Evolutionary conservation across 2,888 invertebrate species (phyloP), one percentile per base, ranked within the genome.

Genomic region (Crematogaster levior): DNA sequence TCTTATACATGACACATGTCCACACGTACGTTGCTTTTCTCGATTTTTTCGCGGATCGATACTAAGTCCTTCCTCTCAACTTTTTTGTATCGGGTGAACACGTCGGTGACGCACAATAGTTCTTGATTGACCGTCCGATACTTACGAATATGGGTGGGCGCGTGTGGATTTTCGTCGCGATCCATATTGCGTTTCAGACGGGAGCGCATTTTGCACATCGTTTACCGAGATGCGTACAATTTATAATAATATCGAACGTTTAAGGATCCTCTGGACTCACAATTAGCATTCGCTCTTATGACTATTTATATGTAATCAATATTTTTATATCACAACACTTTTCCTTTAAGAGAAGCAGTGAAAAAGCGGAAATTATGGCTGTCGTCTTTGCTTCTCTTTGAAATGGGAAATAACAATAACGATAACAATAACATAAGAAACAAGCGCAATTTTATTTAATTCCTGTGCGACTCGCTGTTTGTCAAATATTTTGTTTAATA

Each of bases 391-490:
- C 18, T 40, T 30, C 34, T 46, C 4, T 18, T 65, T 18, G 27
- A 63, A 15, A 37, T 21, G 53, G 24, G n/a, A 74, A 73, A 46
- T 24, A 34, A 27, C 24, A 61, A 73, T 56, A 74, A 74, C n/a
- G 46, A 56, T 12, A 3, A 34, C n/a, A n/a, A n/a, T n/a, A n/a
- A n/a, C n/a, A n/a, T n/a, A n/a, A 34, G 1, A 3, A 9, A 56
- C 18, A 34, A 43, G 30, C 18, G 46, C 1, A 21, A 48, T 72
- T 37, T 3, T 24, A 1, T 53, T 37, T 56, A 24, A 40, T 9
- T 70, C 7, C 18, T 4, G 15, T 5, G 9, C 4, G 5, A 21
- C 15, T 53, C 4, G 4, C 15, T 51, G 5, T 56, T 37, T 21
- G 21, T 37, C 7, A 24, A n/a, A 18, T 53, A 4, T 51, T 4